Conservation (phyloP, 2,888 invertebrate species). For the Scaptomyza flava region DNA sequence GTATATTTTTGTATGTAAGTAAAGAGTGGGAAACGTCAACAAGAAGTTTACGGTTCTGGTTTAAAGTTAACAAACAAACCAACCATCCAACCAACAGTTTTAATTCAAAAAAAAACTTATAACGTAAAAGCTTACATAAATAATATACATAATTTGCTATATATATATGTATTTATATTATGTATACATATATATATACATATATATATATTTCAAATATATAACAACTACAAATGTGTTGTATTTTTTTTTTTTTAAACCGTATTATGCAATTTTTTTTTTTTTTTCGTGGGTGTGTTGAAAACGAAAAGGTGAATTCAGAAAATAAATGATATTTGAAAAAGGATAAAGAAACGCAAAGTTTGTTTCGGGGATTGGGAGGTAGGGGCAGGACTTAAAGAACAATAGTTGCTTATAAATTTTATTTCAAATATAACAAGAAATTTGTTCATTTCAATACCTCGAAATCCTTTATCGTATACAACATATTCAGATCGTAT, state of each 20-base stretch:
- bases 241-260: slow-evolving; percentile 36
- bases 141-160: slow-evolving; percentile 53
- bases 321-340: slow-evolving; percentile 20
- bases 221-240: slow-evolving; percentile 59
- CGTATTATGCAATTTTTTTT: slow-evolving; percentile 36
- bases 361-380: slow-evolving; percentile 10
- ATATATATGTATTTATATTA: slow-evolving; percentile 58
- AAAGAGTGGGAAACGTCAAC: slow-evolving; percentile 40
- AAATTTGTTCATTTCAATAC: slow-evolving; percentile 82
- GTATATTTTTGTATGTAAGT: background rate
- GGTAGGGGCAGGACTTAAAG: slow-evolving; percentile 52
- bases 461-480: slow-evolving; percentile 84
- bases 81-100: slow-evolving; percentile 73
- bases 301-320: slow-evolving; percentile 50
- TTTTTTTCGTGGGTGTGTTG: slow-evolving; percentile 41
- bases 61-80: slow-evolving; percentile 70
- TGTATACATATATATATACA: slow-evolving; percentile 57
- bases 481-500: slow-evolving; percentile 63
- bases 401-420: slow-evolving; percentile 78
- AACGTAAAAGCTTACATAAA: slow-evolving; percentile 52
- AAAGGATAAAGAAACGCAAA: slow-evolving; percentile 36
- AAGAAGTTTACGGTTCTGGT: slow-evolving; percentile 57
- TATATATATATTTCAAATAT: slow-evolving; percentile 55
- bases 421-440: slow-evolving; percentile 78
- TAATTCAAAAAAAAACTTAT: slow-evolving; percentile 50